Percentiles rank a stretch among this genome's conserved stretches.
Evolutionary conservation across 2,888 invertebrate species (phyloP).

Genomic region (Brachyopa scutellaris): DNA sequence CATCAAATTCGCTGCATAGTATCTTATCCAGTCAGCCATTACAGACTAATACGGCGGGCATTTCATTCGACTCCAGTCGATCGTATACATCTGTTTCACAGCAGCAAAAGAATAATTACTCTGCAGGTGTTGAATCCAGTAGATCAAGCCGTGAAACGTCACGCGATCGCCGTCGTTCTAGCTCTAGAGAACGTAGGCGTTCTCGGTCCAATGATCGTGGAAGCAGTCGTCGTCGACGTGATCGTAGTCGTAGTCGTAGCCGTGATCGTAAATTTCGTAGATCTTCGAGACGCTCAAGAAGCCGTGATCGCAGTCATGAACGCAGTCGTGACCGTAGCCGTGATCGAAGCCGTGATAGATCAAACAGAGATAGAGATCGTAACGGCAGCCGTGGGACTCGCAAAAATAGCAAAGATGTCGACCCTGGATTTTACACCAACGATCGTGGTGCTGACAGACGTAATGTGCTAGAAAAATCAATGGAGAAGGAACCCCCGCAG

Average conservation of each 20-base stretch:
- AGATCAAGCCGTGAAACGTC: conserved; percentile 53
- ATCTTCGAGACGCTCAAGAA: conserved; percentile 75
- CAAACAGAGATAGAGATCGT: conserved; percentile 82
- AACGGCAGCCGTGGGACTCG: conserved; percentile 77
- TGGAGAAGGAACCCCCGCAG: conserved; percentile 33
- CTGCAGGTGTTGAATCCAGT: neutral
- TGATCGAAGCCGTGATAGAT: conserved; percentile 80
- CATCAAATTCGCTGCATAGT: conserved; percentile 77
- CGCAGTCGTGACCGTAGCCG: conserved; percentile 82
- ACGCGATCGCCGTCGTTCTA: conserved; percentile 76
- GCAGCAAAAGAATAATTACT: conserved; percentile 45
- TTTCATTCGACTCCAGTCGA: conserved; percentile 75
- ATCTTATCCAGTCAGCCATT: conserved; percentile 76
- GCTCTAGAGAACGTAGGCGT: conserved; percentile 80
- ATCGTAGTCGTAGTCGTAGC: conserved; percentile 79
- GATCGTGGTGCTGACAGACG: conserved; percentile 35
- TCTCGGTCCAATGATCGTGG: conserved; percentile 79
- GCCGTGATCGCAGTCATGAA: conserved; percentile 79
- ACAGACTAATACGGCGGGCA: conserved; percentile 80
- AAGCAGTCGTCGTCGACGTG: conserved; percentile 80
- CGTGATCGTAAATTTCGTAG: conserved; percentile 82
- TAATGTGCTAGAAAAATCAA: conserved; percentile 17
- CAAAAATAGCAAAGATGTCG: conserved; percentile 35
- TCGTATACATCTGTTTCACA: conserved; percentile 59
- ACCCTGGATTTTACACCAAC: conserved; percentile 7